These are phyloP conservation scores for Pungitius pungitius DNA, from an alignment of 2,113 vertebrate genomes.

Conservation along the genomic window DNA sequence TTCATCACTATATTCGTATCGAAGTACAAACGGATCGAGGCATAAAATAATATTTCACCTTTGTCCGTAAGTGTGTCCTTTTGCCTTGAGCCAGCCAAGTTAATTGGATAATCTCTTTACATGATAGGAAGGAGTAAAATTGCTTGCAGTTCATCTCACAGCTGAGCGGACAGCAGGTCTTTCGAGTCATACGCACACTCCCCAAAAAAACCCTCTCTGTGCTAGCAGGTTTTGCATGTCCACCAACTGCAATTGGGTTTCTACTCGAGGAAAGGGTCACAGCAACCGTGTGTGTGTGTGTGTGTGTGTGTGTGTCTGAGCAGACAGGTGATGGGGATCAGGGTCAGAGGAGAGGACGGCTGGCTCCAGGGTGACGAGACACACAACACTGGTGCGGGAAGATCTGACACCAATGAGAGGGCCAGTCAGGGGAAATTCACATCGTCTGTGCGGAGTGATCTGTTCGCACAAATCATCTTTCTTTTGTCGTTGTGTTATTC, in stretches of 20 bases:
- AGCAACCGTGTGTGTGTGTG: constrained; percentile 36
- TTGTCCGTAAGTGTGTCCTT: constrained; percentile 4
- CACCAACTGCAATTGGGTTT: constrained; percentile 60
- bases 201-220: constrained; percentile 56
- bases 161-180: constrained; percentile 32
- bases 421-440: constrained; percentile 31
- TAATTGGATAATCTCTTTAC: constrained; percentile 22
- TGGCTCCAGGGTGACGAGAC: constrained; percentile 68
- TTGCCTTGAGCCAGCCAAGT: constrained; percentile 13
- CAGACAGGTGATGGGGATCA: constrained; percentile 76
- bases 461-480: constrained; percentile 8
- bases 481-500: constrained; percentile 17
- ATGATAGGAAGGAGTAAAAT: not conserved
- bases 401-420: constrained; percentile 47
- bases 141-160: constrained; percentile 22
- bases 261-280: constrained; percentile 67
- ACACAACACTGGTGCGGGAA: constrained; percentile 28
- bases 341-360: constrained; percentile 65
- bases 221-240: constrained; percentile 59
- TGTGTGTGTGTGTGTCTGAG: constrained; percentile 42
- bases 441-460: constrained; percentile 16
- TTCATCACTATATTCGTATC: not conserved
- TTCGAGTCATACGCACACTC: constrained; percentile 33
- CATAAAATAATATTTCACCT: not conserved
- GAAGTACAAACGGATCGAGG: not conserved